A percentile compares a stretch with the other conserved stretches of the same genome.
Evolutionary conservation across 2,888 invertebrate genomes (phyloP).

Genomic region (Mythimna lalbum): DNA sequence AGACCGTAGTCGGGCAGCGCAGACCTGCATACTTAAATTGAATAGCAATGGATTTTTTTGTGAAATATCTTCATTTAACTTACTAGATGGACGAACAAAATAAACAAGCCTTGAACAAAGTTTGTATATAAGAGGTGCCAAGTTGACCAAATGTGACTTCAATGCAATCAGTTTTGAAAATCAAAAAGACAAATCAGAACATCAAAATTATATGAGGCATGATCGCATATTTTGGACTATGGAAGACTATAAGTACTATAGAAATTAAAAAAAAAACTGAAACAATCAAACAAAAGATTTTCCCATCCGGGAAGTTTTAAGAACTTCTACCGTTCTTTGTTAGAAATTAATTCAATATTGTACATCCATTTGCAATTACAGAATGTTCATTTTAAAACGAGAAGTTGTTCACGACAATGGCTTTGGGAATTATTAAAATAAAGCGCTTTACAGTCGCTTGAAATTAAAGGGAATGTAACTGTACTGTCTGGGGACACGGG

Average conservation of each 20-base stretch:
- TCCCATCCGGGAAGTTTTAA: neutral
- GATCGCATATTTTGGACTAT: neutral
- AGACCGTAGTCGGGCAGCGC: slow-evolving; percentile 1
- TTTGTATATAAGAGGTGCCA: neutral
- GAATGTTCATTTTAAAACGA: slow-evolving; percentile 20
- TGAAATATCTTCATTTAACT: neutral
- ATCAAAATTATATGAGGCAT: neutral
- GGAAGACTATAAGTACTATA: neutral
- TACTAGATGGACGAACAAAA: neutral
- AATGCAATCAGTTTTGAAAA: too few species aligned
- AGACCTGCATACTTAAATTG: neutral
- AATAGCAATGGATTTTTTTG: neutral
- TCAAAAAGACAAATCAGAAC: neutral
- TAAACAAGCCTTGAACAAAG: neutral
- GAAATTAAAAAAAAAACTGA: neutral
- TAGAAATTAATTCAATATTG: slow-evolving; percentile 14
- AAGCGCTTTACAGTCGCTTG: slow-evolving; percentile 33
- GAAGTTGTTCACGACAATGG: slow-evolving; percentile 19
- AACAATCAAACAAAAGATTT: slow-evolving; percentile 4
- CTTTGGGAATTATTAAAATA: slow-evolving; percentile 47
- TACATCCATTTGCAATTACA: slow-evolving; percentile 15
- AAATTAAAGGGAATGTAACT: slow-evolving; percentile 43
- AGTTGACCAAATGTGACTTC: neutral
- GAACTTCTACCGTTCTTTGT: neutral
- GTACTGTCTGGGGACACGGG: slow-evolving; percentile 32